Percentiles rank a stretch among this genome's conserved stretches.
Evolutionary conservation across 2,797 vertebrate genomes (phyloP).

Genomic region (Malurus leucopterus): DNA sequence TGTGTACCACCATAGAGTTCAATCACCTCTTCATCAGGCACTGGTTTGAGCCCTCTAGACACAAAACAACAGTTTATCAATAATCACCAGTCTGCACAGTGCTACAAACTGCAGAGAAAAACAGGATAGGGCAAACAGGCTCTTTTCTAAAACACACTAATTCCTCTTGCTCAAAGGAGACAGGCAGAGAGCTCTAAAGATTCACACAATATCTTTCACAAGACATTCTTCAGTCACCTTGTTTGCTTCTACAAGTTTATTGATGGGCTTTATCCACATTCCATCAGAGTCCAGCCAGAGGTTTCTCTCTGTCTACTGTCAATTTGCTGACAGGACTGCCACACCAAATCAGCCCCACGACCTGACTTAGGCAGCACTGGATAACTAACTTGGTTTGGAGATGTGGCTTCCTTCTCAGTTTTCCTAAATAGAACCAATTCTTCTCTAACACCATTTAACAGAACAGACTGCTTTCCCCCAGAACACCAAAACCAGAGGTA

Average conservation of each 20-base stretch:
- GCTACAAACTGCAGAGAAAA: not conserved
- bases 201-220: not conserved
- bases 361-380: not conserved
- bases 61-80: not conserved
- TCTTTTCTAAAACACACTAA: not conserved
- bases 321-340: not conserved
- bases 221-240: not conserved
- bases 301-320: not conserved
- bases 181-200: not conserved
- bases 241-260: not conserved
- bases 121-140: not conserved
- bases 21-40: constrained; percentile 78
- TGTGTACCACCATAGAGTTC: constrained; percentile 78
- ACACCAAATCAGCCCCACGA: fast-evolving
- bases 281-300: not conserved
- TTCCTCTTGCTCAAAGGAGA: not conserved
- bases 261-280: constrained; percentile 7
- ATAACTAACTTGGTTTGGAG: not conserved
- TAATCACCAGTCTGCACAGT: not conserved
- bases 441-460: not conserved
- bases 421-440: not conserved
- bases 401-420: not conserved
- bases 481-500: not conserved
- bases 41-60: constrained; percentile 76
- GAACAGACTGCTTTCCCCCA: fast-evolving